phyloP scores from a whole-genome alignment of 1,140 invertebrate genomes.

The roundworm (Caenorhabditis elegans) region WBcel235 BX284602.5:8717001-8717500 shows the following conservation, averaged over 20 bases:
- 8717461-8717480: background rate
- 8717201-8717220: conserved; percentile 39
- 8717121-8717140: background rate
- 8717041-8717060: conserved; percentile 45
- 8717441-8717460: background rate
- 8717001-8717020: conserved; percentile 13
- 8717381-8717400: background rate
- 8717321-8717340: conserved; percentile 10
- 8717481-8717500: background rate
- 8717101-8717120: conserved; percentile 38
- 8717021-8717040: background rate
- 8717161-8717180: conserved; percentile 30
- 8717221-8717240: conserved; percentile 47
- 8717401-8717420: background rate
- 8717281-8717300: conserved; percentile 46
- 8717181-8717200: conserved; percentile 46
- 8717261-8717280: conserved; percentile 43
- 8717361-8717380: conserved; percentile 24
- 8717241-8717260: conserved; percentile 46
- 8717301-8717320: conserved; percentile 43
- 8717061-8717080: conserved; percentile 37
- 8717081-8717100: conserved; percentile 37
- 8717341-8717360: conserved; percentile 36
- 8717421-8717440: background rate
- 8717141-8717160: background rate